Evolutionary conservation across 2,888 invertebrate genomes (phyloP).

Genomic region (Drosophila silvestris): DNA sequence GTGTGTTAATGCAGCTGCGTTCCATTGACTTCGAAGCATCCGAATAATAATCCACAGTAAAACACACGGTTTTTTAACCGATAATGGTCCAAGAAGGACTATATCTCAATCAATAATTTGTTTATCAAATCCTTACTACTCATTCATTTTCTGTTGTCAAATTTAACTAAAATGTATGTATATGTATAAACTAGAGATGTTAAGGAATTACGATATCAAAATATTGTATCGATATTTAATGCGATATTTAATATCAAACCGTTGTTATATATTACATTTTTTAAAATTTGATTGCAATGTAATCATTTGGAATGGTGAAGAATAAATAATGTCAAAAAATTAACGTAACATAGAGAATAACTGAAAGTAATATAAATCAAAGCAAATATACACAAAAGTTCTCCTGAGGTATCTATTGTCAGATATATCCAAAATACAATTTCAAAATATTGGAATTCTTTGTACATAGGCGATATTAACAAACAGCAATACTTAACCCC

Average conservation of each 20-base stretch:
- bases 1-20: neutral
- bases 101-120: neutral
- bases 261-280: neutral
- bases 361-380: neutral
- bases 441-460: neutral
- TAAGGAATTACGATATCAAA: neutral
- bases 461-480: neutral
- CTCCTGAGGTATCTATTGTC: neutral
- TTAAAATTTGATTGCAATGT: neutral
- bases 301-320: neutral
- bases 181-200: slow-evolving; percentile 1
- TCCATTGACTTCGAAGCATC: neutral
- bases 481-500: neutral
- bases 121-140: neutral
- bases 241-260: neutral
- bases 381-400: neutral
- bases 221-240: neutral
- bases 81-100: neutral
- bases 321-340: no score
- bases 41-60: neutral
- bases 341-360: neutral
- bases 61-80: neutral
- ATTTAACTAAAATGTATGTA: slow-evolving; percentile 5
- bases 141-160: neutral
- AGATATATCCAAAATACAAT: neutral